A percentile compares a stretch with the other conserved stretches of the same genome.
phyloP scores from a whole-genome alignment of 2,888 invertebrate genomes.

The Acrocera orbiculus region DNA sequence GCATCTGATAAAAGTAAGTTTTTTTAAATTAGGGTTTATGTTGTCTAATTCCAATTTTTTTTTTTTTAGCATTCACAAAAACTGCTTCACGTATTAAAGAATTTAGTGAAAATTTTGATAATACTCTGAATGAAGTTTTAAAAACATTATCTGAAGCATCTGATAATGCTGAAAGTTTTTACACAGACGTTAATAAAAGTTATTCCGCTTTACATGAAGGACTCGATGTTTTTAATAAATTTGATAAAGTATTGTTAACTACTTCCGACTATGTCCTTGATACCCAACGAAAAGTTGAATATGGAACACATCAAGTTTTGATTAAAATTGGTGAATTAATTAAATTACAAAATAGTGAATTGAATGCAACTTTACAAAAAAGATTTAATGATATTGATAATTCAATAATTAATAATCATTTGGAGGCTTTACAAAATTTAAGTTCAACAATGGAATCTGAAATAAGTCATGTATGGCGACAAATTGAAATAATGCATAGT shows the following conservation, averaged over 20 bases:
- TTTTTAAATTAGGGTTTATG: no score
- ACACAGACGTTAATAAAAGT: slow-evolving; percentile 36
- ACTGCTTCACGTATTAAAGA: slow-evolving; percentile 37
- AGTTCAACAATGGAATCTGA: slow-evolving; percentile 61
- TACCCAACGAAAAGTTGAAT: slow-evolving; percentile 68
- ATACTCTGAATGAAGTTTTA: slow-evolving; percentile 36
- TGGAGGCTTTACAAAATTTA: slow-evolving; percentile 51
- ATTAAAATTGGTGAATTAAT: slow-evolving; percentile 55
- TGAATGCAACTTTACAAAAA: slow-evolving; percentile 47
- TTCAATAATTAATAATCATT: slow-evolving; percentile 52
- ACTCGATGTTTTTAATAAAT: slow-evolving; percentile 41
- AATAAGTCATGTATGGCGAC: slow-evolving; percentile 74
- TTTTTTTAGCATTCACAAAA: slow-evolving; percentile 19
- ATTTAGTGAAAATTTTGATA: slow-evolving; percentile 34
- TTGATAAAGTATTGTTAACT: slow-evolving; percentile 60
- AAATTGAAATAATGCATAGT: slow-evolving; percentile 75
- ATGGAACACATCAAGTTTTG: slow-evolving; percentile 65
- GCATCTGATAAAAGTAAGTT: slow-evolving; percentile 33
- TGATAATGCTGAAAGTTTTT: slow-evolving; percentile 37
- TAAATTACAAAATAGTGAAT: slow-evolving; percentile 41
- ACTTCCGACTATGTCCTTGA: slow-evolving; percentile 72
- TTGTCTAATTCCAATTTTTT: slow-evolving; percentile 3
- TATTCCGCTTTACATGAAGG: slow-evolving; percentile 38
- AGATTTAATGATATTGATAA: slow-evolving; percentile 53
- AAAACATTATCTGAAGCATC: slow-evolving; percentile 40